These are phyloP conservation scores for cattle (Bos taurus) DNA, from an alignment of 2,113 vertebrate genomes.

Conservation along the genomic window ARS-UCD2.0 NC_037329.1:18846501-18847000, in stretches of 20 bases:
- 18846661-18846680: background rate
- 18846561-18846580: background rate
- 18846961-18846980: background rate
- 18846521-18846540: background rate
- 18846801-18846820: background rate
- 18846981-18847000: background rate
- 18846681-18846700: background rate
- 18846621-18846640: background rate
- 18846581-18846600: background rate
- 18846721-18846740: background rate
- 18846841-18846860: background rate
- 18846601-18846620: accelerated
- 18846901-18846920: background rate
- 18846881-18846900: background rate
- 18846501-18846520: background rate
- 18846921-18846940: background rate
- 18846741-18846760: background rate
- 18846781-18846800: background rate
- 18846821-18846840: background rate
- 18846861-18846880: background rate
- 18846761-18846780: background rate
- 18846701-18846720: background rate
- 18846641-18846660: background rate
- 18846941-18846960: background rate
- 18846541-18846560: background rate